These are phyloP conservation scores for Scomber colias DNA, from an alignment of 2,113 vertebrate genomes.

Conservation along the genomic window DNA sequence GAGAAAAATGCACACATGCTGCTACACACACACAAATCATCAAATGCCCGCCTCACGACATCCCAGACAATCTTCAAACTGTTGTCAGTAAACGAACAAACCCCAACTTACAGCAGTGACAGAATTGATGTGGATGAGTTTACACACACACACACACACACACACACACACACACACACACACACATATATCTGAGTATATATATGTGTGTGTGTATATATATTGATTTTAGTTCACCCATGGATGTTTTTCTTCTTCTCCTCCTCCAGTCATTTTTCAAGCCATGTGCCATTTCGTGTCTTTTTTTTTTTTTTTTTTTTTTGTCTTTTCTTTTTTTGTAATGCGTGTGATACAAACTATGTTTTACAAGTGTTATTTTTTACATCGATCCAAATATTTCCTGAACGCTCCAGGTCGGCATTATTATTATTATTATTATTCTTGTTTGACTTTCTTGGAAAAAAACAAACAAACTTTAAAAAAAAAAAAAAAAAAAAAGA, in stretches of 20 bases:
- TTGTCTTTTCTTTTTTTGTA: constrained; percentile 24
- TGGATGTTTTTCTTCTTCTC: constrained; percentile 34
- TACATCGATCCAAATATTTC: constrained; percentile 51
- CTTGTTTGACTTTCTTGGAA: no score
- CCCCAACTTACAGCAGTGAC: constrained; percentile 88
- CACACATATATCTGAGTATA: no score
- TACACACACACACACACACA: neutral
- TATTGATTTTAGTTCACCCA: constrained; percentile 58
- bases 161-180: neutral
- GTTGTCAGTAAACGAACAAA: constrained; percentile 83
- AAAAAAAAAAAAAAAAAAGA: no score
- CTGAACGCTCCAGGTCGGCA: constrained; percentile 50
- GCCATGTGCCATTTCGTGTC: constrained; percentile 44
- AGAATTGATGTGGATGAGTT: constrained; percentile 72
- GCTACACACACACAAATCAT: constrained; percentile 49
- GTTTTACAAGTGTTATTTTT: constrained; percentile 40
- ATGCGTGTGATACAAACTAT: constrained; percentile 48
- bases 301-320: constrained; percentile 15
- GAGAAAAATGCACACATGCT: no score
- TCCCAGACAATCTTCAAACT: constrained; percentile 78
- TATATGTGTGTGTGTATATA: no score
- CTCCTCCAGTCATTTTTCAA: constrained; percentile 24
- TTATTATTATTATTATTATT: constrained; percentile 26
- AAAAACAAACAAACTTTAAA: no score
- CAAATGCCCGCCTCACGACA: constrained; percentile 81